Conservation (phyloP, 2,888 invertebrate genomes). For the Xanthorhoe designata region DNA sequence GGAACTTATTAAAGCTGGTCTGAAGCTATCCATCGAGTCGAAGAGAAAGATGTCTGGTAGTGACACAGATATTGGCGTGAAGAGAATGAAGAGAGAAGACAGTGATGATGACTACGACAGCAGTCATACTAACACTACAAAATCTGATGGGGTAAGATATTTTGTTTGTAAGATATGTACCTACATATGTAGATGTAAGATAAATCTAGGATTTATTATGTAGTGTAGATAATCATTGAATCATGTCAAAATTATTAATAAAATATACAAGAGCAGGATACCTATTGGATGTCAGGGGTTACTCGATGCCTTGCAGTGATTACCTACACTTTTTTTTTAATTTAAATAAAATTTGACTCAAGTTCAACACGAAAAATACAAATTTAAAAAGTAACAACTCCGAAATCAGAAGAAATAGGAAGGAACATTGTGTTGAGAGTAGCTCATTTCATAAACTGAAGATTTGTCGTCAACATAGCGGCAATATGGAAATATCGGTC, state of each 20-base stretch:
- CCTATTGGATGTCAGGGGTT: too few species aligned
- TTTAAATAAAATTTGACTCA: neutral
- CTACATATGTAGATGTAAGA: too few species aligned
- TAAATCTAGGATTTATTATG: neutral
- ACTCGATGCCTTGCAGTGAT: too few species aligned
- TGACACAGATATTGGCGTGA: constrained; percentile 80
- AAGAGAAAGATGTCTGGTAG: constrained; percentile 92
- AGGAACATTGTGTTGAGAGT: too few species aligned
- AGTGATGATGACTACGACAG: constrained; percentile 87
- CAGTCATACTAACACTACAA: constrained; percentile 81
- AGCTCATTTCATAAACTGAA: neutral
- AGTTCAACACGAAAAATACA: neutral
- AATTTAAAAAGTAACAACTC: neutral
- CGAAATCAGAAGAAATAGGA: too few species aligned
- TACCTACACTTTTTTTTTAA: too few species aligned
- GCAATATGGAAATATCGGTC: constrained; percentile 6
- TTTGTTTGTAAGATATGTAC: neutral
- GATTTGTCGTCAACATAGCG: constrained; percentile 7
- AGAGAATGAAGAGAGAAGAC: constrained; percentile 85
- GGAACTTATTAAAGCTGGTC: constrained; percentile 95
- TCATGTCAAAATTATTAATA: too few species aligned
- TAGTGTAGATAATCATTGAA: neutral
- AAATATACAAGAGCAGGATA: too few species aligned
- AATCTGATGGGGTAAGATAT: constrained; percentile 82
- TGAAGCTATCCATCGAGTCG: constrained; percentile 95